Evolutionary conservation across 2,888 invertebrate genomes (phyloP), one percentile per base, ranked within the genome.

Genomic region (Aporophyla nigra): DNA sequence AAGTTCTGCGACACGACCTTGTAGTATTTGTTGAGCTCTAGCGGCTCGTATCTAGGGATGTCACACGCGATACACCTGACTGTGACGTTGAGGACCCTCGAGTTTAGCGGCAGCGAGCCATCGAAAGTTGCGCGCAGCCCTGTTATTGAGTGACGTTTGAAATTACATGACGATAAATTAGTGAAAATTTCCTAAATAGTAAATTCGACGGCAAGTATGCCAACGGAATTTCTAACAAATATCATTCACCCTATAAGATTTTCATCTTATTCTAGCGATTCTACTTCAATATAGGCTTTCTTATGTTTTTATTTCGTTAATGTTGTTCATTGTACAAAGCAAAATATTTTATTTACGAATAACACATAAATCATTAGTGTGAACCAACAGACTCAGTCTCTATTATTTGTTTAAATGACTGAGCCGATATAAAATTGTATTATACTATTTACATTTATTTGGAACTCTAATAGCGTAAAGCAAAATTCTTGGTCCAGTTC

Each of bases 41-140:
- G 88, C 0, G 97, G 96, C 74, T 97, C 97, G 91, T 97, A 98
- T 46, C 90, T 90, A 1, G 98, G 98, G 14, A 97, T 91, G 1
- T 95, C 92, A 88, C 98, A 98, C 33, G 97, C 94, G 63, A 97
- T 97, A 90, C 98, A 98, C 9, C 97, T 94, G 0, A 97, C 95
- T 12, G 95, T 90, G 10, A 97, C 95, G 51, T 97, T 96, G 62
- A 97, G 90, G 49, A 98, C 97, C 63, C 98, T 96, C 14, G 96
- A 90, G 58, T 97, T 97, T 0, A 94, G 87, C 0, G 98, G 97
- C 51, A 94, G 94, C 0, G 95, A 94, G 7, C 97, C 95, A 90
- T 98, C 97, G 88, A 97, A 98, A 5, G 94, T 93, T 21, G 97
- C 94, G 92, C 93, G 94, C 65, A 95, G 49, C 33, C 95, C 95